Percentiles rank a stretch among this genome's conserved stretches.
Evolutionary conservation across 2,797 vertebrate genomes (phyloP).

Genomic region (Trichosurus vulpecula): DNA sequence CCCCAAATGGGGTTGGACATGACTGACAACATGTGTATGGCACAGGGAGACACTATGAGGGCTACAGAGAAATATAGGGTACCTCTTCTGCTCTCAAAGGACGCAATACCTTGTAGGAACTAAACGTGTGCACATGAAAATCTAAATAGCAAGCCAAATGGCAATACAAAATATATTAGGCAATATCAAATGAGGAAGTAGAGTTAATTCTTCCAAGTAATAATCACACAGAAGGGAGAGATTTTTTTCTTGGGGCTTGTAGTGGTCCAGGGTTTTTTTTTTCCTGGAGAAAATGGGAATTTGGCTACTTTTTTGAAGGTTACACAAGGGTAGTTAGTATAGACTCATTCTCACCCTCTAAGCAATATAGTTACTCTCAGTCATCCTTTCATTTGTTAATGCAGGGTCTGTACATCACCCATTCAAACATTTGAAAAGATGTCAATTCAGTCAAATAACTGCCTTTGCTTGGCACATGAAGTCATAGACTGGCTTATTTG

Average conservation of each 20-base stretch:
- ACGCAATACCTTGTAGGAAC: not conserved
- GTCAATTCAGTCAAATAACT: not conserved
- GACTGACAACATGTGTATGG: not conserved
- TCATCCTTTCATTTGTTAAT: not conserved
- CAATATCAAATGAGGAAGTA: not conserved
- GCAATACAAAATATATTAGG: not conserved
- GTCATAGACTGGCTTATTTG: not conserved
- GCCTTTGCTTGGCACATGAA: not conserved
- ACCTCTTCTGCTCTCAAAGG: not conserved
- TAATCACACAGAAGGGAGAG: no score
- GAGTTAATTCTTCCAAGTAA: not conserved
- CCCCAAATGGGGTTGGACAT: not conserved
- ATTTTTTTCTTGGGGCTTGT: no score
- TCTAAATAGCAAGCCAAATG: not conserved
- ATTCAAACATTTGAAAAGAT: not conserved
- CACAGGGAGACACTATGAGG: not conserved
- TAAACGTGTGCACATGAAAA: not conserved
- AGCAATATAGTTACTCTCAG: not conserved
- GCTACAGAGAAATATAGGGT: not conserved
- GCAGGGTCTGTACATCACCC: not conserved
- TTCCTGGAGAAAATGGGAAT: not conserved
- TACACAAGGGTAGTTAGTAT: not conserved
- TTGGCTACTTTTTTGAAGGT: not conserved
- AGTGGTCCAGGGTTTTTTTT: not conserved
- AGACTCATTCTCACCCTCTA: not conserved